These are phyloP conservation scores for Ornithorhynchus anatinus DNA, from an alignment of 2,113 vertebrate species.

Conservation along the genomic window DNA sequence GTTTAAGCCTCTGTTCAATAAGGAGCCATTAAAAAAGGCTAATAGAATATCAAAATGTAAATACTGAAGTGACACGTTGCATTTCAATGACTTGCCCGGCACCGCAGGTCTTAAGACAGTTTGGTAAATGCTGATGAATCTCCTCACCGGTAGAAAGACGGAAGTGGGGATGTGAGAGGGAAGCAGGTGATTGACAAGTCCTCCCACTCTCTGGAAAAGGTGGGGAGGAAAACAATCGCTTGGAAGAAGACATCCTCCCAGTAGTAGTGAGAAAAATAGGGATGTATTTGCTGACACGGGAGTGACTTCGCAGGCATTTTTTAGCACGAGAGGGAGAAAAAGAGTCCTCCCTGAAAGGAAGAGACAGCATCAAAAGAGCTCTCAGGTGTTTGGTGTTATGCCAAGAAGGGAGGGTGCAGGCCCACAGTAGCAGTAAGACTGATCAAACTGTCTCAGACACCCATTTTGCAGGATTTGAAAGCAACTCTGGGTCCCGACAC, in stretches of 20 bases:
- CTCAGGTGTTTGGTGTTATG: not conserved
- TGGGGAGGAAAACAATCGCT: not conserved
- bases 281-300: not conserved
- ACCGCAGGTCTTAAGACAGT: not conserved
- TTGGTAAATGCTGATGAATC: rapidly evolving
- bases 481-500: not conserved
- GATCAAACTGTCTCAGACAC: not conserved
- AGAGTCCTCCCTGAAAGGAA: not conserved
- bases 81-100: not conserved
- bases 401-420: too few relatives aligned
- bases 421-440: conserved; percentile 17
- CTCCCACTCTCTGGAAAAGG: not conserved
- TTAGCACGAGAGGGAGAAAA: not conserved
- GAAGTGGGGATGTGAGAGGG: rapidly evolving
- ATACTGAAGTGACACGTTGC: not conserved
- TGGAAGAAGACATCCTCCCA: not conserved
- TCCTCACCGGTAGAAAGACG: not conserved
- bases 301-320: not conserved
- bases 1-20: conserved; percentile 40
- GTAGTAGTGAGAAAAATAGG: not conserved
- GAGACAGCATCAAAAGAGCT: conserved; percentile 7
- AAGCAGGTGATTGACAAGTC: not conserved
- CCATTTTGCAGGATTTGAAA: conserved; percentile 26
- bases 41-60: conserved; percentile 12
- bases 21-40: conserved; percentile 14